Conservation (phyloP, 2,888 invertebrate genomes). For the Diarsia dahlii region DNA sequence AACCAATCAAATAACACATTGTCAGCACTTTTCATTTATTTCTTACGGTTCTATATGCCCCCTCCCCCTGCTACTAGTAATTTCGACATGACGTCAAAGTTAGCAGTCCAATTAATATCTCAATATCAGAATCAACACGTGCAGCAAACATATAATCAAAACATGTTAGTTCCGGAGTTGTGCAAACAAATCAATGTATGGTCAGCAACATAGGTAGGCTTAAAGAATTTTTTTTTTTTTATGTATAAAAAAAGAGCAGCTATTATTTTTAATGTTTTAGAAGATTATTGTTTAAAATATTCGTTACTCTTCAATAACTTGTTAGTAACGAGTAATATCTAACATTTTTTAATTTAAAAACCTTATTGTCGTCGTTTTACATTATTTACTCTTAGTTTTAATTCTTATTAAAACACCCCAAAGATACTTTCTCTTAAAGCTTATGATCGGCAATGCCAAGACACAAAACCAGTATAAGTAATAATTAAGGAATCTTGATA, state of each 20-base stretch:
- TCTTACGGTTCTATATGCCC: background rate
- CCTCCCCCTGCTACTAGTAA: background rate
- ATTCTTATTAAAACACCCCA: background rate
- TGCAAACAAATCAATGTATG: constrained; percentile 1
- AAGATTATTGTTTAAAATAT: no score
- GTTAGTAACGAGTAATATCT: no score
- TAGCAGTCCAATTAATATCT: constrained; percentile 23
- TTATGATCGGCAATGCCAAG: background rate
- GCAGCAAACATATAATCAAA: constrained; percentile 35
- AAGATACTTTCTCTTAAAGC: background rate
- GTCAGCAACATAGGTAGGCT: background rate
- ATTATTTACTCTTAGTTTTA: no score
- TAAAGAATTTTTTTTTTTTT: no score
- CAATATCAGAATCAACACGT: constrained; percentile 26
- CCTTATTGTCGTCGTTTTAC: no score
- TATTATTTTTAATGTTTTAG: no score
- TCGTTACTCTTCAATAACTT: no score
- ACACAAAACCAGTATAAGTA: no score
- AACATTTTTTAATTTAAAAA: no score
- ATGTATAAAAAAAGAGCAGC: no score
- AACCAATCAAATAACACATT: background rate
- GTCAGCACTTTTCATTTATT: background rate
- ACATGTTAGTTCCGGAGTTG: constrained; percentile 15
- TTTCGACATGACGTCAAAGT: constrained; percentile 17
- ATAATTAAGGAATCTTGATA: background rate